Base-by-base conservation (phyloP, 2,888 invertebrate species). In the Phytoseiulus persimilis region DNA sequence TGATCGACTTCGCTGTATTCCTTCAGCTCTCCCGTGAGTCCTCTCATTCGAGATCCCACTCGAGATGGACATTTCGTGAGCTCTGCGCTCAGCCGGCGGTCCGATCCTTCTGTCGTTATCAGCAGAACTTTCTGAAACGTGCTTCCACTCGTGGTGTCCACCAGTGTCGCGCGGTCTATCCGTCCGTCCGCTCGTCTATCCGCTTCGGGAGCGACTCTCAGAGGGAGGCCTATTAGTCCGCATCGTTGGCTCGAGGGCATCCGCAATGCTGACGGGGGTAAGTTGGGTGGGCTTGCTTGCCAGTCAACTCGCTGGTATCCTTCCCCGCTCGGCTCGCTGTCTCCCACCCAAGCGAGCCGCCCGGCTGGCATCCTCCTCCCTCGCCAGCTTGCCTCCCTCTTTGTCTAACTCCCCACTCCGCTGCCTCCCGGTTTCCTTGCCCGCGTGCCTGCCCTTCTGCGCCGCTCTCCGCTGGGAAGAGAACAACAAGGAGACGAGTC, bases 161-260 rank as follows among this genome's bases (percentile, higher is more conserved):
- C 23, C 18, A 2, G 65, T 28, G 18, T 65, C 65, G 65, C 18
- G 1, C 65, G 65, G 65, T 65, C 23, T 65, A 2, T 28, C 11
- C 9, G 18, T 65, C 14, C 65, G 14, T 28, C 18, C 65, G 14
- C 65, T 65, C 65, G 65, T 65, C 28, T 65, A 28, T 65, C 65
- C 65, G 65, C 65, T 65, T 14, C 5, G 65, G 28, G 28, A 65
- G 18, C 65, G 65, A 65, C 65, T 65, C 65, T 65, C 65, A 23
- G 65, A 65, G 65, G 65, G 65, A 23, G 65, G 65, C 65, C 65
- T 65, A 65, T 65, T 65, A 65, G 65, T 65, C 65, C 65, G 65
- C 65, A 65, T 65, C 65, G 65, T 65, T 65, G 65, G 65, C 65
- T 65, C 65, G 65, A 65, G 65, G 65, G 65, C 65, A 65, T 65